Conservation (phyloP, 2,113 vertebrate species). For the Poeciliopsis turrubarensis region DNA sequence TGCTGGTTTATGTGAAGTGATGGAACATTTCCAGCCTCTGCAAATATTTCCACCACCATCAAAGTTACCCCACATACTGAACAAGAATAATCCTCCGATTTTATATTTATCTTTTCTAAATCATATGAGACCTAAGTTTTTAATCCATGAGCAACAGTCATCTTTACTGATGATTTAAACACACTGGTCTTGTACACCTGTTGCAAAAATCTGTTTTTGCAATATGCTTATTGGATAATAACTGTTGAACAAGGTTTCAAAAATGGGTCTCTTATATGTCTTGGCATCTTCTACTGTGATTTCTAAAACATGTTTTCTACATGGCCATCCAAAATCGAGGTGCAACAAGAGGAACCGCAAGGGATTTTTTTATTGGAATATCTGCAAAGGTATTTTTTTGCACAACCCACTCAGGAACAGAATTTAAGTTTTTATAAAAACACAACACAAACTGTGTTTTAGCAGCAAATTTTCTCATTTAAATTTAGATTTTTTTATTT, state of each 20-base stretch:
- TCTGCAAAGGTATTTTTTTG: too few relatives aligned
- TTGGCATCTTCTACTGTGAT: constrained; percentile 14
- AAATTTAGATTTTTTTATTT: too few relatives aligned
- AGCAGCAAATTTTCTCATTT: too few relatives aligned
- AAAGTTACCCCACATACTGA: constrained; percentile 39
- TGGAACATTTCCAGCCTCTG: constrained; percentile 60
- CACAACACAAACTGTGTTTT: too few relatives aligned
- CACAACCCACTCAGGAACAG: too few relatives aligned
- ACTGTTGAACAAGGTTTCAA: not conserved
- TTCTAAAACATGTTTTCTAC: constrained; percentile 20
- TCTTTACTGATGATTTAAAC: constrained; percentile 29
- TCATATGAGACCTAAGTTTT: constrained; percentile 23
- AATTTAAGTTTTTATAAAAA: too few relatives aligned
- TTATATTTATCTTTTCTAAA: constrained; percentile 53
- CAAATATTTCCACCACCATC: constrained; percentile 50
- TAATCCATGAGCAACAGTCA: constrained; percentile 26
- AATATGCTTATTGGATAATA: constrained; percentile 5
- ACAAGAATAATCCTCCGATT: constrained; percentile 32
- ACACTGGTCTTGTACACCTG: not conserved
- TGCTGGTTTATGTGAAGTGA: constrained; percentile 65
- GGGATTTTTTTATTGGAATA: too few relatives aligned
- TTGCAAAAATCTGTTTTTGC: not conserved
- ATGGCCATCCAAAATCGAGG: not conserved
- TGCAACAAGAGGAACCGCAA: constrained; percentile 2
- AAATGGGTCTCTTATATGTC: not conserved